A percentile compares a stretch with the other conserved stretches of the same genome.
Evolutionary conservation across 2,888 invertebrate genomes (phyloP).

Genomic region (Sphaerophoria taeniata): DNA sequence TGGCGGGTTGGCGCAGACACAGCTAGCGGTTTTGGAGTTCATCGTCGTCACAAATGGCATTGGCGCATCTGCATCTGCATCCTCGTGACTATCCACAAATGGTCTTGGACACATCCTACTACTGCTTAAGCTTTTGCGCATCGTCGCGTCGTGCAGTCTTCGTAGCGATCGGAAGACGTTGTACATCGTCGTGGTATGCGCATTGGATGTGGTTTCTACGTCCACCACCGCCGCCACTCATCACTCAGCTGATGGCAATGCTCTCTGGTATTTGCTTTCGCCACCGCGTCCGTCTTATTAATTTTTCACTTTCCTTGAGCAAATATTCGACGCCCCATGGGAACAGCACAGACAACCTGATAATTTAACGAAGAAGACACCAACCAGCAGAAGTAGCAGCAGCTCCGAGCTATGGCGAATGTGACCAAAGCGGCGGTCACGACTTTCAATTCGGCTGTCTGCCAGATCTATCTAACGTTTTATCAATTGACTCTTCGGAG

Average conservation of each 20-base stretch:
- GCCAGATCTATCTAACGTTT: slow-evolving; percentile 53
- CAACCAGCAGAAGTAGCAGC: slow-evolving; percentile 32
- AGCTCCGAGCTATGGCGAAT: slow-evolving; percentile 23
- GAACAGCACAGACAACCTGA: slow-evolving; percentile 43
- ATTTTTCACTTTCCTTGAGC: slow-evolving; percentile 69
- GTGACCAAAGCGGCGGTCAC: slow-evolving; percentile 27
- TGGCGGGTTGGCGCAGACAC: background rate
- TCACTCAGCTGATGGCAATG: background rate
- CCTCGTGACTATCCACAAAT: slow-evolving; percentile 68
- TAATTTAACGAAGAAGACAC: slow-evolving; percentile 53
- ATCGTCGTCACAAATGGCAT: slow-evolving; percentile 43
- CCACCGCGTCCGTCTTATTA: slow-evolving; percentile 38
- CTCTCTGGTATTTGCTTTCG: no score
- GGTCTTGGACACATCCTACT: slow-evolving; percentile 34
- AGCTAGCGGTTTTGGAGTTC: background rate
- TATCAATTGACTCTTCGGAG: slow-evolving; percentile 68
- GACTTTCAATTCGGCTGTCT: slow-evolving; percentile 43
- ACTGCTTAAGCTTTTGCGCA: slow-evolving; percentile 6
- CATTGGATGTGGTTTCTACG: slow-evolving; percentile 38
- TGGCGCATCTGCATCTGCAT: slow-evolving; percentile 72
- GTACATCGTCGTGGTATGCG: slow-evolving; percentile 28
- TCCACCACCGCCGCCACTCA: slow-evolving; percentile 39
- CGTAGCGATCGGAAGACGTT: slow-evolving; percentile 22
- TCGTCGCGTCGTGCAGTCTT: slow-evolving; percentile 5
- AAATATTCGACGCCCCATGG: slow-evolving; percentile 58